Base-by-base conservation (phyloP, 2,797 vertebrate species). In the Eidolon dupreanum region DNA sequence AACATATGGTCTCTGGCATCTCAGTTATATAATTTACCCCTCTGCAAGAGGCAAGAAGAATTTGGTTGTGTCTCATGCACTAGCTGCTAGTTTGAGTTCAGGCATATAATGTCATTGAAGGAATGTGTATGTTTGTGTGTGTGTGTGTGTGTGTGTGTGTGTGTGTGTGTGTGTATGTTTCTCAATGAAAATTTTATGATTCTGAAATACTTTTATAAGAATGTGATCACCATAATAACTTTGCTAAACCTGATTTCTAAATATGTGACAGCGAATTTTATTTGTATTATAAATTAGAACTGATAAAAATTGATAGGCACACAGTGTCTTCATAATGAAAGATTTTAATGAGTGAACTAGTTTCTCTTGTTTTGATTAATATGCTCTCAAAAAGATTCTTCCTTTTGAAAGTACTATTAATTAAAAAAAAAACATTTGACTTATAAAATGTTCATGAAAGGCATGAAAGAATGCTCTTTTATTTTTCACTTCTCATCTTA, bases 301-400 rank as follows among this genome's bases (percentile, higher is more conserved):
- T 59, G 20, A 31, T 63, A 51, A 78, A 20, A 75, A 68, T 31
- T 88, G 59, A n/a, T 86, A 41, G 41, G 33, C 66, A 66, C 24
- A 43, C 4, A 4, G 55, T 88, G 13, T 85, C 20, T 26, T 73
- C 36, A 49, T 79, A 83, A 43, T 53, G 68, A 86, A 85, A 55
- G 17, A n/a, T 85, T 75, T 84, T 2, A 83, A 5, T 86, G 33
- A 75, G 86, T 33, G 49, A 94, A 81, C 26, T 95, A 38, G 19
- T 4, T 94, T n/a, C 5, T 26, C 65, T 2, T 88, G 6, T 93
- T 97, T 94, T 94, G 28, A 94, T 92, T 93, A 75, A 89, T 55
- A 16, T 33, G 13, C 65, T 81, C 15, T 97, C 95, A n/a, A 95
- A 43, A 94, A 90, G 89, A 1, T 92, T 93, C 61, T 79, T 16